Evolutionary conservation across 2,888 invertebrate genomes (phyloP).

Genomic region (Anarsia innoxiella): DNA sequence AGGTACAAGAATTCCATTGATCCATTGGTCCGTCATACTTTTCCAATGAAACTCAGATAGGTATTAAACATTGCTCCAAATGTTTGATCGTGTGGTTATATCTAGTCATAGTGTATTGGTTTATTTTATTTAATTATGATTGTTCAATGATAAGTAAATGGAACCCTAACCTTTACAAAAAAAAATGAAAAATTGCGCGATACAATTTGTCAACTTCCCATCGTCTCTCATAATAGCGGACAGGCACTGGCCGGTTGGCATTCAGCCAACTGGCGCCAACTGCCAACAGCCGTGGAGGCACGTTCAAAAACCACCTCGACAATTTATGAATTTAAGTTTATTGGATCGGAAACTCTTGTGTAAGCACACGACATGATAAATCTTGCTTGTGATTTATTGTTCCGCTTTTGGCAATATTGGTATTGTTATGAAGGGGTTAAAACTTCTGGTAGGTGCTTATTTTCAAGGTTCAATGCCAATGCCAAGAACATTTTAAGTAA

Average conservation of each 20-base stretch:
- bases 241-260: conserved; percentile 5
- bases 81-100: too few relatives aligned
- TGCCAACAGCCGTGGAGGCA: background rate
- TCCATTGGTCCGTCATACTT: too few relatives aligned
- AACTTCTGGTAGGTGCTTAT: background rate
- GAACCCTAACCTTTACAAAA: too few relatives aligned
- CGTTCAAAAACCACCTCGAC: conserved; percentile 10
- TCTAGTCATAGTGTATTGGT: too few relatives aligned
- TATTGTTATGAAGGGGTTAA: background rate
- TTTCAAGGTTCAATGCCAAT: too few relatives aligned
- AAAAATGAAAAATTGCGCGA: background rate
- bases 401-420: background rate
- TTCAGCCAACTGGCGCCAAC: conserved; percentile 1
- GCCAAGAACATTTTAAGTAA: too few relatives aligned
- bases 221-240: conserved; percentile 2
- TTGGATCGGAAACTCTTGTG: conserved; percentile 13
- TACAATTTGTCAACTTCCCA: conserved; percentile 5
- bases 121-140: too few relatives aligned
- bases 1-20: too few relatives aligned
- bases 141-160: too few relatives aligned
- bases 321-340: conserved; percentile 13
- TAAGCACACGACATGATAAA: conserved; percentile 7
- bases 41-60: too few relatives aligned
- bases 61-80: too few relatives aligned
- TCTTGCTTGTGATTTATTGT: background rate